Conservation (phyloP, 92 coral and sea anemone genomes). For the Hydrozoanthus gracilis region DNA sequence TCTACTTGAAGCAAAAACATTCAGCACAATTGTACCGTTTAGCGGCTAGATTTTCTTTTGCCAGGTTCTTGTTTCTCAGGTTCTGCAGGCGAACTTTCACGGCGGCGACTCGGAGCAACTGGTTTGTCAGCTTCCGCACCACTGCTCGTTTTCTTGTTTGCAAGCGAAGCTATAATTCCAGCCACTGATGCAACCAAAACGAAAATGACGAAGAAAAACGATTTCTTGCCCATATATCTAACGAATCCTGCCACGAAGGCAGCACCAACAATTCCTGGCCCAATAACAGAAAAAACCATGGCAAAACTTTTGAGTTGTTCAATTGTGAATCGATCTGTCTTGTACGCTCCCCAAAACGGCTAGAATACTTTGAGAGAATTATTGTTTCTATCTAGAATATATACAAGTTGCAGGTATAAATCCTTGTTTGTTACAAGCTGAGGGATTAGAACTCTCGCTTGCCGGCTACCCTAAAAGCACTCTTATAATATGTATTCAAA, state of each 20-base stretch:
- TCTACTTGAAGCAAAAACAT: too few species aligned
- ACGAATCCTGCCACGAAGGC: conserved; percentile 11
- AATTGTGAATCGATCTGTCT: neutral
- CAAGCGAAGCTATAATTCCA: neutral
- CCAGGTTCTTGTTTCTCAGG: neutral
- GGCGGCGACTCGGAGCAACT: neutral
- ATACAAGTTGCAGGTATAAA: neutral
- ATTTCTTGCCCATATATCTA: neutral
- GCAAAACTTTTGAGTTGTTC: neutral
- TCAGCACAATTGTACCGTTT: too few species aligned
- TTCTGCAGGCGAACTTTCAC: neutral
- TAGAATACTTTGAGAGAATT: neutral
- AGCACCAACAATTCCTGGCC: conserved; percentile 34
- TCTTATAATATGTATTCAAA: neutral
- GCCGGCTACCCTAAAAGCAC: neutral
- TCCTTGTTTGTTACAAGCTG: conserved; percentile 1
- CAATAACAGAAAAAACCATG: conserved; percentile 32
- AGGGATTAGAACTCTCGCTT: neutral
- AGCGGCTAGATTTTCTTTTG: neutral
- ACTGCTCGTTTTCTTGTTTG: conserved; percentile 12
- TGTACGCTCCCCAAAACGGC: neutral
- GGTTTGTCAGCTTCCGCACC: neutral
- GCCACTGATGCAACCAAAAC: conserved; percentile 1
- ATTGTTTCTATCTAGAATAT: neutral
- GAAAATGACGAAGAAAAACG: neutral